Evolutionary conservation across 1,140 invertebrate genomes (phyloP), one percentile per base, ranked within the genome.

Genomic region (Drosophila parabipectinata): DNA sequence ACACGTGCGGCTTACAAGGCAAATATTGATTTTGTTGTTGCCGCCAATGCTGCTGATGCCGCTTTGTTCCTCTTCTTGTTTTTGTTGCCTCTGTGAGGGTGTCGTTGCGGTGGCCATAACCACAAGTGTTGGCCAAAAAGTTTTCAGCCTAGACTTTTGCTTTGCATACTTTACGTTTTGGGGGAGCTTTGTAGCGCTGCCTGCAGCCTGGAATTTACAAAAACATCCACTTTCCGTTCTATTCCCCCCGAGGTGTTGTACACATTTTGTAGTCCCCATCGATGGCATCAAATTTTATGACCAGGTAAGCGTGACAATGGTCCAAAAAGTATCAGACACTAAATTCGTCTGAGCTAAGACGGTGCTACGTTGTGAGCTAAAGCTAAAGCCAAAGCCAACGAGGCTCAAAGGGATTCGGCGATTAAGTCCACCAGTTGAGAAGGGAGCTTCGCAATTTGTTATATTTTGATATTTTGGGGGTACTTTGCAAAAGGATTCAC

Each of bases 1-100:
- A 87, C 79, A 85, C 82, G 83, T 87, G 78, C 74, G 82, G 82
- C 78, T 87, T 87, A 87, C 82, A 88, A 87, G 79, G 80, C 75
- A 88, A 87, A 87, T 87, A 87, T 87, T 82, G 82, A 87, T 79
- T 87, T 79, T 88, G 75, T 67, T 79, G 75, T 63, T 66, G 54
- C 30, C 58, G 72, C 24, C 34, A 59, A 8, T 74, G 72, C 14
- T 48, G 56, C 28, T 81, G 63, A 32, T 67, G 72, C 7, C 51
- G 55, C 21, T 41, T 7, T 9, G 41, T n/a, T 41, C 14, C 14
- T 14, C 12, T n/a, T 58, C 47, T 28, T 57, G 47, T 14, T 14
- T 37, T 52, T 72, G 45, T 28, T 58, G 64, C 39, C 48, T n/a
- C 21, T 28, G 28, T 55, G 28, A 24, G 30, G 44, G 45, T 71